phyloP scores from a whole-genome alignment of 2,113 vertebrate species.

The Xerus inauris region DNA sequence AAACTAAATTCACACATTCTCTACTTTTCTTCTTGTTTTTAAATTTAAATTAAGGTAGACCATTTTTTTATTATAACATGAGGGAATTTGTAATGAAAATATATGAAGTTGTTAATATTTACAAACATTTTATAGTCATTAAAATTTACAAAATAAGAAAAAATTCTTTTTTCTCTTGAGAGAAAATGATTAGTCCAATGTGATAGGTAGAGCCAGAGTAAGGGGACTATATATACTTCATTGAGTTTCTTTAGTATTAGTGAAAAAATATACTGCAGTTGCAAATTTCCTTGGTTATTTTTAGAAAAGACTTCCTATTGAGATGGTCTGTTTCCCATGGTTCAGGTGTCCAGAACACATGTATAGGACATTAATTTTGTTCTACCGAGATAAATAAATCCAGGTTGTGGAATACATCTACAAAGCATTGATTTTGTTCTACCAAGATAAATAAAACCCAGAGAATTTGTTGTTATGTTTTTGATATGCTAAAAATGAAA shows the following conservation, averaged over 20 bases:
- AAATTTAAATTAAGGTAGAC: neutral
- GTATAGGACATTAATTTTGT: neutral
- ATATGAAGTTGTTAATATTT: neutral
- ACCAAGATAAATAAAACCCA: neutral
- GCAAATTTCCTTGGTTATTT: neutral
- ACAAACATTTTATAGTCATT: neutral
- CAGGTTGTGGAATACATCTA: neutral
- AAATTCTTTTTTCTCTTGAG: neutral
- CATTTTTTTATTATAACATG: conserved; percentile 29
- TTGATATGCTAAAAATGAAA: neutral
- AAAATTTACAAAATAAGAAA: conserved; percentile 8
- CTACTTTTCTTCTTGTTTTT: neutral
- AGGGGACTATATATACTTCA: neutral
- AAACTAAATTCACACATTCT: neutral
- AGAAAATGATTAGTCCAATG: neutral
- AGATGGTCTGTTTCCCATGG: neutral
- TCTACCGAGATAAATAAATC: neutral
- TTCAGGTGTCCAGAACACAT: neutral
- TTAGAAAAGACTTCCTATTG: neutral
- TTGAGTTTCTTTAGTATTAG: neutral
- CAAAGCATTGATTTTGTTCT: neutral
- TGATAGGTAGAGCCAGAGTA: neutral
- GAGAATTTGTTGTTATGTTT: neutral
- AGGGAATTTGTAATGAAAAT: neutral
- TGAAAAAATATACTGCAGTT: neutral